Conservation (phyloP, 2,113 vertebrate species). For the Pachypanchax playfairii region DNA sequence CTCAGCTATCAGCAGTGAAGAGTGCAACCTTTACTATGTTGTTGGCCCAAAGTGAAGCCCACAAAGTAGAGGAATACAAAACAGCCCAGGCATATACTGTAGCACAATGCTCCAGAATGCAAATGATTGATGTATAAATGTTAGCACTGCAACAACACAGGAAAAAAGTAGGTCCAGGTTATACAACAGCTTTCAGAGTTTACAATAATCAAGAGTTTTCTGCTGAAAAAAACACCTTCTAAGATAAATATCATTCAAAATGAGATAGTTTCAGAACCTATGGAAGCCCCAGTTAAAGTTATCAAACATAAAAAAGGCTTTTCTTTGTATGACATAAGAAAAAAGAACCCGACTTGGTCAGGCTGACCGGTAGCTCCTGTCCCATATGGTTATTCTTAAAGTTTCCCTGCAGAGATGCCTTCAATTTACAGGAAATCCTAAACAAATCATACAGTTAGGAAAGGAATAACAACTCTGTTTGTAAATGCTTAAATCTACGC, state of each 20-base stretch:
- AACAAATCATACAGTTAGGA: constrained; percentile 12
- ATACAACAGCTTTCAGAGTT: not conserved
- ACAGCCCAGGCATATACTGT: not conserved
- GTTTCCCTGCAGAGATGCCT: constrained; percentile 2
- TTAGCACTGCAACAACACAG: constrained; percentile 6
- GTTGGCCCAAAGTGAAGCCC: no score
- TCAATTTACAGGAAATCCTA: constrained; percentile 8
- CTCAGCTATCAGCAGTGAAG: constrained; percentile 18
- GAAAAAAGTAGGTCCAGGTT: constrained; percentile 1
- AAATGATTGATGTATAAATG: constrained; percentile 15
- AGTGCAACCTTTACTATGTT: no score
- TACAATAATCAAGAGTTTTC: constrained; percentile 41
- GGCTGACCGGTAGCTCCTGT: not conserved
- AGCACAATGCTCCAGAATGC: constrained; percentile 11
- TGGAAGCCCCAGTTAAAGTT: constrained; percentile 22
- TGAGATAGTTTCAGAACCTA: constrained; percentile 30
- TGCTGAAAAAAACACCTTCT: constrained; percentile 13
- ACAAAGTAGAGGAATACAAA: constrained; percentile 12
- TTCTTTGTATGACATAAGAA: constrained; percentile 14
- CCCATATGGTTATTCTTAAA: constrained; percentile 23
- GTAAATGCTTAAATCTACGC: not conserved
- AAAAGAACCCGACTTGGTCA: constrained; percentile 16
- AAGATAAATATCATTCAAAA: constrained; percentile 30
- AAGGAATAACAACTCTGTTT: constrained; percentile 6
- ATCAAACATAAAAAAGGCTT: constrained; percentile 22